Conservation (phyloP, 2,888 invertebrate species). For the Cephalotes varians region DNA sequence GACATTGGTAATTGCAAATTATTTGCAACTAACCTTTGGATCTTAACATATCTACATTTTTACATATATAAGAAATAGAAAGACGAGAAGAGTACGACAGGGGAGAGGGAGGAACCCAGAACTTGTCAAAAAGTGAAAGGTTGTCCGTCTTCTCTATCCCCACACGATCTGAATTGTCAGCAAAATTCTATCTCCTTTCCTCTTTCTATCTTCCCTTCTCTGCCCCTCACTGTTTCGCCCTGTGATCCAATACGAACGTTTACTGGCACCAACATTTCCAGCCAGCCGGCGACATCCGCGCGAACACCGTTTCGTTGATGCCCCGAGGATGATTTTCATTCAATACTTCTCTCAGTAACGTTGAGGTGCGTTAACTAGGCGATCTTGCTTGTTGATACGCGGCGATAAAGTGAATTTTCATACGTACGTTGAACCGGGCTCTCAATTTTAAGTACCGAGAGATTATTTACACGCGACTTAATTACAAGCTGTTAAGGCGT, state of each 20-base stretch:
- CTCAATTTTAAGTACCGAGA: background rate
- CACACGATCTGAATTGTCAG: slow-evolving; percentile 76
- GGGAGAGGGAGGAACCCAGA: slow-evolving; percentile 45
- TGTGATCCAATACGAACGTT: slow-evolving; percentile 17
- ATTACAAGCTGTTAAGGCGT: background rate
- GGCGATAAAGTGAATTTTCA: slow-evolving; percentile 39
- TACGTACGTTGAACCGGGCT: slow-evolving; percentile 9
- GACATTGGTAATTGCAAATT: background rate
- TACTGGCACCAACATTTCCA: slow-evolving; percentile 35
- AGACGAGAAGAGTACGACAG: slow-evolving; percentile 39
- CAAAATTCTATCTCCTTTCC: slow-evolving; percentile 51
- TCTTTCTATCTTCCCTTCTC: slow-evolving; percentile 26
- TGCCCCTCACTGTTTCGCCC: slow-evolving; percentile 7
- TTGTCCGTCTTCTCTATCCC: slow-evolving; percentile 75
- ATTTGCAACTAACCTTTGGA: background rate
- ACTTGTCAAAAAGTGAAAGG: slow-evolving; percentile 85
- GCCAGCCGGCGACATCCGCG: slow-evolving; percentile 15
- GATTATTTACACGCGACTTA: slow-evolving; percentile 3
- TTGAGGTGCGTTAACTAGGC: slow-evolving; percentile 10
- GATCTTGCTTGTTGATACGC: slow-evolving; percentile 27
- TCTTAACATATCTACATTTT: background rate
- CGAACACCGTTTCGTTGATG: slow-evolving; percentile 44
- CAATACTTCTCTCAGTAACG: slow-evolving; percentile 49
- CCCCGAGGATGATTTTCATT: slow-evolving; percentile 68
- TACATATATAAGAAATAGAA: slow-evolving; percentile 27